Evolutionary conservation across 2,113 vertebrate genomes (phyloP), one percentile per base, ranked within the genome.

Genomic region (Cinclus cinclus): DNA sequence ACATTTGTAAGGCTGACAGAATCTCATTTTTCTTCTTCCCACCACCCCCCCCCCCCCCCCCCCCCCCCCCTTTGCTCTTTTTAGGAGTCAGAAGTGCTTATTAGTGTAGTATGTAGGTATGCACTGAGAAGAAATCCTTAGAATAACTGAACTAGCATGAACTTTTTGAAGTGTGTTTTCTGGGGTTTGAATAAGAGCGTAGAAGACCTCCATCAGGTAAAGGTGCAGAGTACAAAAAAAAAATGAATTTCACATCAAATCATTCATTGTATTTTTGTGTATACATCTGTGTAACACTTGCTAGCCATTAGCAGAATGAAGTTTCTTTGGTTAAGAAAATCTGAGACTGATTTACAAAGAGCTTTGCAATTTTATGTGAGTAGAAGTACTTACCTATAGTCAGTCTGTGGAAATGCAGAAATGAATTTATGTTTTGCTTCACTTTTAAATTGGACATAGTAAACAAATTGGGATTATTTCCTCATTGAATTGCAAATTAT

Each of bases 391-490:
- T 67, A 77, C 27, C 31, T 78, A 1, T 22, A 44, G 41, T 53
- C 37, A 60, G 42, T 70, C 41, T 52, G 0, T 71, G 15, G 35
- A 89, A 76, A 25, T 18, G 21, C 46, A 18, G 6, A 49, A 31
- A 21, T 49, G 37, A 49, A 33, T 75, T 89, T 44, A 25, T 33
- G 4, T 50, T 91, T 81, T 82, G 23, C 49, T 37, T 94, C 33
- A 15, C 37, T 83, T 94, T 84, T 74, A 78, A 63, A 88, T 68
- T 95, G 74, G 90, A 67, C 50, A 4, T 44, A 14, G 19, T 58
- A 59, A 74, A 92, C 90, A 96, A 90, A 35, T n/a, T 4, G 80
- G 62, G 69, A 60, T 52, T 90, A n/a, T 96, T 94, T 85, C 69
- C 70, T 52, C 62, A 16, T 2, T 71, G 67, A 88, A 83, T 83